These are phyloP conservation scores for Irena cyanogastra DNA, from an alignment of 2,113 vertebrate genomes.

Conservation along the genomic window DNA sequence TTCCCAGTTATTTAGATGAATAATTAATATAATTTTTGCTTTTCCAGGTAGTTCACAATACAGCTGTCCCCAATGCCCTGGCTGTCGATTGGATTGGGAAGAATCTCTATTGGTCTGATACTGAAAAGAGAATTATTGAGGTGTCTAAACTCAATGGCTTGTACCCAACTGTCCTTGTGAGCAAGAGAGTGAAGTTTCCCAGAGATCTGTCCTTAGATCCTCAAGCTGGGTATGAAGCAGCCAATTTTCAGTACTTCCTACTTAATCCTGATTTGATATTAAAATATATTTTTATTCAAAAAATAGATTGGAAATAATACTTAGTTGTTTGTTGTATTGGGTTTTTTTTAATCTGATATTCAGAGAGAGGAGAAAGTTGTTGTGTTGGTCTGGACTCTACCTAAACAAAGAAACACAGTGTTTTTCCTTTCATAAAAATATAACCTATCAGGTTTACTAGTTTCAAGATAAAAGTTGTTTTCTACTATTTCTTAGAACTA, in stretches of 20 bases:
- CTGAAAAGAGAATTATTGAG: conserved; percentile 92
- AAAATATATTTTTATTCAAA: not conserved
- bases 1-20: not conserved
- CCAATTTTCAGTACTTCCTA: not conserved
- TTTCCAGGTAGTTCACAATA: conserved; percentile 88
- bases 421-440: not conserved
- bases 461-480: not conserved
- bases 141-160: conserved; percentile 95
- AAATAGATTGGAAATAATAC: not conserved
- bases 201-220: conserved; percentile 89
- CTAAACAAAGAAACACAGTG: not conserved
- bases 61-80: conserved; percentile 90
- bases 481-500: not conserved
- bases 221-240: conserved; percentile 81
- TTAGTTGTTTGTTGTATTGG: not conserved
- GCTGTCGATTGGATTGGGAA: conserved; percentile 98
- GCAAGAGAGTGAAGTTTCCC: conserved; percentile 86
- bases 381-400: not conserved
- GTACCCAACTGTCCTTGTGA: conserved; percentile 89
- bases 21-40: conserved; percentile 28
- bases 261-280: not conserved
- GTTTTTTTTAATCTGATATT: not conserved
- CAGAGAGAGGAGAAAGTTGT: not conserved
- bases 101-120: conserved; percentile 97
- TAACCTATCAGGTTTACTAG: not conserved